A percentile compares a stretch with the other conserved stretches of the same genome.
Conservation (phyloP, 2,113 vertebrate species). For the Mesocricetus auratus region DNA sequence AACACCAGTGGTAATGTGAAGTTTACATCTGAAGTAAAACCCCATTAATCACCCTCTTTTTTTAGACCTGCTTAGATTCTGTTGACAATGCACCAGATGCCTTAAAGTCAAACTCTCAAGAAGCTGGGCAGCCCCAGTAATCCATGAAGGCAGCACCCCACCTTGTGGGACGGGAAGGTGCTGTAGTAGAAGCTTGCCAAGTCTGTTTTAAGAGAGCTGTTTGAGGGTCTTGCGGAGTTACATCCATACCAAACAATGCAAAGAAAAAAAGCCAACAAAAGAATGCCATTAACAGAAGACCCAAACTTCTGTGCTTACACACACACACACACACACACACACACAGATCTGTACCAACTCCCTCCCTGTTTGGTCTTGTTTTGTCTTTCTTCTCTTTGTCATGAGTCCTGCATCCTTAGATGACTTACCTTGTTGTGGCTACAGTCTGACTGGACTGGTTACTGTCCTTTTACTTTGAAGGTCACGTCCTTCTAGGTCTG, state of each 20-base stretch:
- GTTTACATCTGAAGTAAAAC: slow-evolving; percentile 1
- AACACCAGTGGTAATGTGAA: background rate
- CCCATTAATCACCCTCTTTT: background rate
- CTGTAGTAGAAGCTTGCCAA: background rate
- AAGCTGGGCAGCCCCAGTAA: background rate
- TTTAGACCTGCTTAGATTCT: background rate
- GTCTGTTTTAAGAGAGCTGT: background rate
- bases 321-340: background rate
- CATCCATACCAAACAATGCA: background rate
- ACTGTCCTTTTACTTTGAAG: slow-evolving; percentile 5
- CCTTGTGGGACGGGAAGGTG: slow-evolving; percentile 74
- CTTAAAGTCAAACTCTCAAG: background rate
- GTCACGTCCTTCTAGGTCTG: background rate
- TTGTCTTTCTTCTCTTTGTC: background rate
- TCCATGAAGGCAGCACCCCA: slow-evolving; percentile 71
- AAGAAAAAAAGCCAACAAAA: background rate
- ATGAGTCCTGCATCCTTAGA: background rate
- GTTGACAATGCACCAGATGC: background rate
- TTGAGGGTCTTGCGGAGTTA: background rate
- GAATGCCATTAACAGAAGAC: background rate
- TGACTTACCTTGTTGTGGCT: background rate
- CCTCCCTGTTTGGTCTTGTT: background rate
- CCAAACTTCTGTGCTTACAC: background rate
- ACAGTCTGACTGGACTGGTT: background rate
- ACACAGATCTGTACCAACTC: background rate